These are phyloP conservation scores for Rotaria sp. DNA, from an alignment of 2,888 invertebrate species.

Conservation along the genomic window DNA sequence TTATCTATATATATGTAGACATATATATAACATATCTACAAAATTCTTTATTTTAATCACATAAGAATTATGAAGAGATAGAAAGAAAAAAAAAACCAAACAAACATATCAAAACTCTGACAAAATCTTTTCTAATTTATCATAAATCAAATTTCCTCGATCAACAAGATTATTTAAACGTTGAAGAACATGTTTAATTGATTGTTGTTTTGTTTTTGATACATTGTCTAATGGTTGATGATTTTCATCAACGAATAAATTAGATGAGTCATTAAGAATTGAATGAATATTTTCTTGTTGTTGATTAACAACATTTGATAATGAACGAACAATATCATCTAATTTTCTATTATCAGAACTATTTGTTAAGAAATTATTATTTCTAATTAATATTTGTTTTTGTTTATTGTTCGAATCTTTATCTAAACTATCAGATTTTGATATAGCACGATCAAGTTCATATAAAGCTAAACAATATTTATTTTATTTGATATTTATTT, in stretches of 20 bases:
- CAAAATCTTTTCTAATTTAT: constrained; percentile 65
- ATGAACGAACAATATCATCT: neutral
- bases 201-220: neutral
- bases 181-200: neutral
- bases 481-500: no score
- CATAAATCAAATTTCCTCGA: neutral
- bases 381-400: neutral
- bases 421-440: neutral
- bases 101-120: constrained; percentile 57
- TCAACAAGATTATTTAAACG: neutral
- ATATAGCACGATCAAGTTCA: neutral
- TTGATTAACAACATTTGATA: neutral
- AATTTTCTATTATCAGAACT: neutral
- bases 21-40: neutral
- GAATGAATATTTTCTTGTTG: neutral
- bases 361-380: neutral
- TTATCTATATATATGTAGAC: no score
- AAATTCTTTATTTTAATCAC: neutral
- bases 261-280: neutral
- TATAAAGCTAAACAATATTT: neutral
- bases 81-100: constrained; percentile 44
- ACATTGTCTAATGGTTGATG: neutral
- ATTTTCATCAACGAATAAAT: neutral
- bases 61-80: constrained; percentile 39
- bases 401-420: neutral